Conservation (phyloP, 2,113 vertebrate species). For the Entelurus aequoreus region DNA sequence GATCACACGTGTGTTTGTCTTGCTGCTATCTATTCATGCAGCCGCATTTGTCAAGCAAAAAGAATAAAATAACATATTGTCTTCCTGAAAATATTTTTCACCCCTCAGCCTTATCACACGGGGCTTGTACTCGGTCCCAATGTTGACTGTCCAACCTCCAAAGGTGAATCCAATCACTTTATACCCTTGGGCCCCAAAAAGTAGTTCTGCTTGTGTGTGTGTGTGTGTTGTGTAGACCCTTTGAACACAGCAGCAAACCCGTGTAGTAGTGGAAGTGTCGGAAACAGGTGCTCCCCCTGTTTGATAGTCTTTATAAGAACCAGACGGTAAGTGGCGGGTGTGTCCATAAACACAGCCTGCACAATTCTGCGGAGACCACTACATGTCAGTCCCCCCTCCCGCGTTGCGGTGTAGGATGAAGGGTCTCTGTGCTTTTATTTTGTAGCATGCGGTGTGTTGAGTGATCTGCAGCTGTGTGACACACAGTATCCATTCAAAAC, state of each 20-base stretch:
- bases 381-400: conserved; percentile 38
- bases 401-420: conserved; percentile 19
- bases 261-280: conserved; percentile 71
- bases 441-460: not conserved
- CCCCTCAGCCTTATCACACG: conserved; percentile 43
- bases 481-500: conserved; percentile 1
- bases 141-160: conserved; percentile 18
- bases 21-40: conserved; percentile 56
- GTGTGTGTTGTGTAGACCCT: conserved; percentile 51
- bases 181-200: conserved; percentile 22
- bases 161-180: not conserved
- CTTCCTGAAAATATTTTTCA: conserved; percentile 65
- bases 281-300: conserved; percentile 73
- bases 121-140: conserved; percentile 29
- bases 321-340: conserved; percentile 61
- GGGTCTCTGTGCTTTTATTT: not conserved
- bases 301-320: conserved; percentile 77
- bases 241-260: conserved; percentile 63
- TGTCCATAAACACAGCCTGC: conserved; percentile 63
- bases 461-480: not conserved
- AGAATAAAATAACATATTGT: conserved; percentile 18
- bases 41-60: conserved; percentile 36
- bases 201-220: conserved; percentile 31
- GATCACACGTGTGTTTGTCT: conserved; percentile 50
- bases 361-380: conserved; percentile 39